phyloP scores from a whole-genome alignment of 2,888 invertebrate genomes.

The Xiphydria camelus region DNA sequence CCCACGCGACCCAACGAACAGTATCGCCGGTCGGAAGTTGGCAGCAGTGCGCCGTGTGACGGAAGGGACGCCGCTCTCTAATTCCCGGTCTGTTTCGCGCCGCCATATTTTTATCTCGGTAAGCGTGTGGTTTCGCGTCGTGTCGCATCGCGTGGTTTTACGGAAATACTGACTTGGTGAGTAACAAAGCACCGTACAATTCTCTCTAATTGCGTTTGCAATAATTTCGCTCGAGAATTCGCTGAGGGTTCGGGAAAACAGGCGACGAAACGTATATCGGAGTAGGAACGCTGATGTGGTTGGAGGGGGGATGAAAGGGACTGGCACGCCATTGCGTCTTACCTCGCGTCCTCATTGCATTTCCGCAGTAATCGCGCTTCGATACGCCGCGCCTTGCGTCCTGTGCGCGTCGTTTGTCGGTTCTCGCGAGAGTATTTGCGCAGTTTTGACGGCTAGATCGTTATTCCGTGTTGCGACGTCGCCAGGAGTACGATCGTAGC shows the following conservation, averaged over 20 bases:
- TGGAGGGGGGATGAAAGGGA: neutral
- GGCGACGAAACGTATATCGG: no score
- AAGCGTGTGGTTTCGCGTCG: slow-evolving; percentile 43
- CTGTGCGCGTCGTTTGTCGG: no score
- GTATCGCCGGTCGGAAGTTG: neutral
- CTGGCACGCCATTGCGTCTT: slow-evolving; percentile 29
- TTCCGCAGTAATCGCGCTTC: no score
- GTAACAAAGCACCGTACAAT: slow-evolving; percentile 18
- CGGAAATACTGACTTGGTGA: slow-evolving; percentile 46
- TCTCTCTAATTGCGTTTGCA: neutral
- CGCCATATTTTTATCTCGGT: slow-evolving; percentile 45
- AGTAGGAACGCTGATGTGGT: neutral
- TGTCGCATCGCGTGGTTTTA: slow-evolving; percentile 40
- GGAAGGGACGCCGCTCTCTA: slow-evolving; percentile 34
- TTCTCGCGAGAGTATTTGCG: no score
- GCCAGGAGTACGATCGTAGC: no score
- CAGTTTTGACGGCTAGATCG: no score
- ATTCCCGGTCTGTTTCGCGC: slow-evolving; percentile 38
- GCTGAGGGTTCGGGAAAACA: no score
- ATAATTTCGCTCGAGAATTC: no score
- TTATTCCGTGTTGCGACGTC: no score
- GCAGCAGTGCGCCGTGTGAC: neutral
- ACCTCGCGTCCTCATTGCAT: slow-evolving; percentile 9
- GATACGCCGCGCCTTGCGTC: no score
- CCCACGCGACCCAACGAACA: neutral